phyloP scores from a whole-genome alignment of 2,797 vertebrate genomes.

The Gallinago stenura region DNA sequence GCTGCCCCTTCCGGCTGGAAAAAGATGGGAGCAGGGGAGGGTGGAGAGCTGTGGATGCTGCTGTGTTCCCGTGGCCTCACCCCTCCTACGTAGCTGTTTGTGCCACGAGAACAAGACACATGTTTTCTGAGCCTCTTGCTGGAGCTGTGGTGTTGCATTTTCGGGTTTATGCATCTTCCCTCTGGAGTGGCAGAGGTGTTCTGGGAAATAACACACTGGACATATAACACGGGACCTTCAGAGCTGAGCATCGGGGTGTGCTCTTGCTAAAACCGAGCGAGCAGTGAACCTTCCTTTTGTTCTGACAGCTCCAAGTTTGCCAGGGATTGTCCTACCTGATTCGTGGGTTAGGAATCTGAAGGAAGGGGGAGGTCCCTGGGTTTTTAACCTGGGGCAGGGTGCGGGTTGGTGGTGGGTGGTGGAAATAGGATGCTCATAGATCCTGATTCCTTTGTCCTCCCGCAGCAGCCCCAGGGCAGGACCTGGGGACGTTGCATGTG shows the following conservation, averaged over 20 bases:
- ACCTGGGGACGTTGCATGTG: not conserved
- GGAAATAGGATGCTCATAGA: not conserved
- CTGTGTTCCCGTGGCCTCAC: not conserved
- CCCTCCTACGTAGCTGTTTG: fast-evolving
- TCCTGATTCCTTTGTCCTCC: not conserved
- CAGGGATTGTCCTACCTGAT: fast-evolving
- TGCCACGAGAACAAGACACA: fast-evolving
- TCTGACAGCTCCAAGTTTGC: not conserved
- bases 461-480: not conserved
- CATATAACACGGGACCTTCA: not conserved
- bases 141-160: not conserved
- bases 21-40: not conserved
- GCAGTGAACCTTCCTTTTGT: not conserved
- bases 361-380: not conserved
- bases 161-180: not conserved
- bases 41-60: not conserved
- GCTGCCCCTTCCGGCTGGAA: not conserved
- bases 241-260: not conserved
- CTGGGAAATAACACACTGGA: not conserved
- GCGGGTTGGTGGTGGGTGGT: not conserved
- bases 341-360: not conserved
- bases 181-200: not conserved
- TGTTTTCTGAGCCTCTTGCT: not conserved
- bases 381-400: not conserved
- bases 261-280: not conserved